Evolutionary conservation across 2,888 invertebrate genomes (phyloP).

Genomic region (Congeria kusceri): DNA sequence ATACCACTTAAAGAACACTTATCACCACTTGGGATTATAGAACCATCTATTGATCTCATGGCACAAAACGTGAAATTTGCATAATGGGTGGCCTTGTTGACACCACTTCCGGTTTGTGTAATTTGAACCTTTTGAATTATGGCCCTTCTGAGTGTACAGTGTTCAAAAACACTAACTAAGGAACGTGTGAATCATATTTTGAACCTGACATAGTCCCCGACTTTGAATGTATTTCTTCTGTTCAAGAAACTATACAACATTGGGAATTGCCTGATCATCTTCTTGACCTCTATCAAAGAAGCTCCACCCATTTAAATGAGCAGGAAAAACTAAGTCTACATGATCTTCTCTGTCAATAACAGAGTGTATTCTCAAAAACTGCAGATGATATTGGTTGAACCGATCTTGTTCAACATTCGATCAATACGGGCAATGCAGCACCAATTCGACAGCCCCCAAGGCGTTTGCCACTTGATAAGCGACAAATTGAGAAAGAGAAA

Average conservation of each 20-base stretch:
- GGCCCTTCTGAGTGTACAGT: not conserved
- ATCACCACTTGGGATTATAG: not conserved
- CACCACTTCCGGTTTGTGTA: not conserved
- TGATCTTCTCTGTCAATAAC: not conserved
- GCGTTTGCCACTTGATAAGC: slow-evolving; percentile 34
- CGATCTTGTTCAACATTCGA: slow-evolving; percentile 36
- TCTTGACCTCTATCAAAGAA: slow-evolving; percentile 3
- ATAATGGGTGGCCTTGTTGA: slow-evolving; percentile 12
- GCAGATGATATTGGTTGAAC: slow-evolving; percentile 48
- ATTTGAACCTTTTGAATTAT: slow-evolving; percentile 12
- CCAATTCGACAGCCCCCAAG: slow-evolving; percentile 38
- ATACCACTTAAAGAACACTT: no score
- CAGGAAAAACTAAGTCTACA: not conserved
- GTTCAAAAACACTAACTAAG: slow-evolving; percentile 15
- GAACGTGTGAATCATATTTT: slow-evolving; percentile 19
- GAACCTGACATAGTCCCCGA: not conserved
- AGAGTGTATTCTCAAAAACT: slow-evolving; percentile 39
- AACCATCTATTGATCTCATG: slow-evolving; percentile 20
- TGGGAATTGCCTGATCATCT: slow-evolving; percentile 9
- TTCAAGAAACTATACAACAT: not conserved
- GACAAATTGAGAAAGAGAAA: slow-evolving; percentile 37
- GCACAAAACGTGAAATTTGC: slow-evolving; percentile 11
- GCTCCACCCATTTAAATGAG: slow-evolving; percentile 5
- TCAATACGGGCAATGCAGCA: slow-evolving; percentile 45
- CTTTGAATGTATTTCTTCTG: not conserved